phyloP scores from a whole-genome alignment of 2,888 invertebrate species.

The Hoplodrina blanda region DNA sequence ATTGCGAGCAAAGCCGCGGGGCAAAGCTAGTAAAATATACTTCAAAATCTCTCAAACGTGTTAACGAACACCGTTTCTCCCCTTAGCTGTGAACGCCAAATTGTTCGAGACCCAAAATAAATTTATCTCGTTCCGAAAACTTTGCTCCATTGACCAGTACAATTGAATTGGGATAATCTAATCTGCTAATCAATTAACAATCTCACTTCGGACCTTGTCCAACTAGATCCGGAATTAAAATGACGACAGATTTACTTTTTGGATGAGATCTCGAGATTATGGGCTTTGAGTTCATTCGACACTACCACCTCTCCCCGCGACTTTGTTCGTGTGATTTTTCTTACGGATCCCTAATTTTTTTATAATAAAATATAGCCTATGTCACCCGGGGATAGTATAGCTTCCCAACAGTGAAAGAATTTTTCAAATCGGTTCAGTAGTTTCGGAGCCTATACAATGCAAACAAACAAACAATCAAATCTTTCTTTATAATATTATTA shows the following conservation, averaged over 20 bases:
- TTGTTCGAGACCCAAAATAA: conserved; percentile 59
- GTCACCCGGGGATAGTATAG: too few relatives aligned
- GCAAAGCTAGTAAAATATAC: too few relatives aligned
- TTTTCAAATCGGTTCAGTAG: too few relatives aligned
- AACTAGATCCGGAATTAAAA: conserved; percentile 29
- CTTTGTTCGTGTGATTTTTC: too few relatives aligned
- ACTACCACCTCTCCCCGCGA: too few relatives aligned
- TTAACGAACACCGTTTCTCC: conserved; percentile 24
- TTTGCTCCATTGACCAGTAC: conserved; percentile 56
- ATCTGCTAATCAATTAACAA: conserved; percentile 59
- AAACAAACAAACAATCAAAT: too few relatives aligned
- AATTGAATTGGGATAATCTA: conserved; percentile 55
- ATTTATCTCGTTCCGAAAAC: conserved; percentile 48
- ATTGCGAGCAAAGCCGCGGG: too few relatives aligned
- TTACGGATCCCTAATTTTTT: too few relatives aligned
- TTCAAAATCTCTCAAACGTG: conserved; percentile 25
- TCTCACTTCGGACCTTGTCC: conserved; percentile 31
- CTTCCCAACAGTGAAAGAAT: too few relatives aligned
- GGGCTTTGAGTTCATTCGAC: not conserved
- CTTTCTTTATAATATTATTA: too few relatives aligned
- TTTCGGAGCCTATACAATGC: too few relatives aligned
- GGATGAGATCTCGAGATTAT: not conserved
- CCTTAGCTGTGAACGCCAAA: conserved; percentile 42
- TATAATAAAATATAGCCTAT: too few relatives aligned
- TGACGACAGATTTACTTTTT: conserved; percentile 5